Conservation (phyloP, 2,797 vertebrate species). For the Falco rusticolus region DNA sequence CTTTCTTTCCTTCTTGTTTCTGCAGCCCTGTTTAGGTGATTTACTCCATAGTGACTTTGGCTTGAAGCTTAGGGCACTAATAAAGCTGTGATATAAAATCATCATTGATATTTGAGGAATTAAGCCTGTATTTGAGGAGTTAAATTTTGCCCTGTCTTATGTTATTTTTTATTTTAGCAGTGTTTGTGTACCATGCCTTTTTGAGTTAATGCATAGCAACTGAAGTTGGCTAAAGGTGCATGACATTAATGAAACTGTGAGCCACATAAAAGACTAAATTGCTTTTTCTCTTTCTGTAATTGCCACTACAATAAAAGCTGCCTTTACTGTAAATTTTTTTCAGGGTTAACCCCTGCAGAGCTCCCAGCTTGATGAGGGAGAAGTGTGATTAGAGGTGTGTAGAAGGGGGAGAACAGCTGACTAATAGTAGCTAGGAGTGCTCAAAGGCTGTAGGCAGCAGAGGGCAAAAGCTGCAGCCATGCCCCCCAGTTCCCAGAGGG, state of each 20-base stretch:
- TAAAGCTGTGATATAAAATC: background rate
- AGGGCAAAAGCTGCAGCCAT: background rate
- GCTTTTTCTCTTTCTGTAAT: conserved; percentile 59
- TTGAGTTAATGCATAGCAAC: conserved; percentile 17
- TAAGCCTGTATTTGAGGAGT: background rate
- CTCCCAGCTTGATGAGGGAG: conserved; percentile 18
- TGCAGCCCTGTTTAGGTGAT: background rate
- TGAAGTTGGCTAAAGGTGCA: background rate
- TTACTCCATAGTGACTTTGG: background rate
- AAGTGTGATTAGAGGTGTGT: conserved; percentile 23
- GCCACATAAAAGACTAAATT: conserved; percentile 52
- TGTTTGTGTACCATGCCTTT: conserved; percentile 31
- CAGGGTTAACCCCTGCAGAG: conserved; percentile 41
- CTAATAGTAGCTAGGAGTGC: background rate
- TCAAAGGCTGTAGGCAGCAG: background rate
- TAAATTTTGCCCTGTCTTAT: background rate
- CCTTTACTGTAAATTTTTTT: conserved; percentile 48
- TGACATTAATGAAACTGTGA: conserved; percentile 52
- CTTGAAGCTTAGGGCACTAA: background rate
- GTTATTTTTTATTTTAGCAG: conserved; percentile 22
- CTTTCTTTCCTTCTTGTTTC: background rate
- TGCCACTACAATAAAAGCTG: conserved; percentile 50
- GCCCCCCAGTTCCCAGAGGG: background rate
- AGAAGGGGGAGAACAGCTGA: background rate
- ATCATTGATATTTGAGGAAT: conserved; percentile 16